Base-by-base conservation (phyloP, 2,113 vertebrate species). In the Channa argus region DNA sequence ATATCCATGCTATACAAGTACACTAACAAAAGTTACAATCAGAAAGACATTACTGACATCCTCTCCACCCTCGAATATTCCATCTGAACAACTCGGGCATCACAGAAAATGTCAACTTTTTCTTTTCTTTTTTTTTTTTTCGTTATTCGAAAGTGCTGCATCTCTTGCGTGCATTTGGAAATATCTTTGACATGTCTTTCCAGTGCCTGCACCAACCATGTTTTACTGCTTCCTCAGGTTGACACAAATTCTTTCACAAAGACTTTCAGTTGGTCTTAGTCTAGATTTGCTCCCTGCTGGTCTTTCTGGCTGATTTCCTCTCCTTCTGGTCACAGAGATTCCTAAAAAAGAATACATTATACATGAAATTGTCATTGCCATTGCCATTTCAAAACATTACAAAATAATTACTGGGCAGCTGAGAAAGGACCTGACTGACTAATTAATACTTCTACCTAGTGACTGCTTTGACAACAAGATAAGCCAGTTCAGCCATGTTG, bases 401-500 rank as follows among this genome's bases (percentile, higher is more conserved):
- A n/a, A 12, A n/a, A 5, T 14, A 11, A 47, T 58, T 12, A 34
- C 55, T 24, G n/a, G 1, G 64, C 24, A 49, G 15, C 6, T 34
- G n/a, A 65, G 70, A 47, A 53, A 85, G 80, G 67, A 83, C 79
- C 79, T 81, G 73, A 67, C 64, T 72, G 55, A 53, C 38, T 71
- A 61, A 83, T 61, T 56, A 86, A 80, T 63, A 75, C 41, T 11
- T 71, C 54, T 88, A 91, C 87, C 90, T 89, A 34, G 73, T 82
- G 65, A 90, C 55, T 10, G 87, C 91, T 67, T 92, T 93, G 79
- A 65, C 77, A 0, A 94, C 77, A 6, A 94, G 86, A 78, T 94
- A 92, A n/a, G 78, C 76, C 0, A 94, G 78, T 53, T 94, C 93
- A 2, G 89, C 91, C 80, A 92, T 46, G 71, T 94, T 94, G 8